These are phyloP conservation scores for Prionailurus viverrinus DNA, from an alignment of 2,113 vertebrate genomes.

Conservation along the genomic window DNA sequence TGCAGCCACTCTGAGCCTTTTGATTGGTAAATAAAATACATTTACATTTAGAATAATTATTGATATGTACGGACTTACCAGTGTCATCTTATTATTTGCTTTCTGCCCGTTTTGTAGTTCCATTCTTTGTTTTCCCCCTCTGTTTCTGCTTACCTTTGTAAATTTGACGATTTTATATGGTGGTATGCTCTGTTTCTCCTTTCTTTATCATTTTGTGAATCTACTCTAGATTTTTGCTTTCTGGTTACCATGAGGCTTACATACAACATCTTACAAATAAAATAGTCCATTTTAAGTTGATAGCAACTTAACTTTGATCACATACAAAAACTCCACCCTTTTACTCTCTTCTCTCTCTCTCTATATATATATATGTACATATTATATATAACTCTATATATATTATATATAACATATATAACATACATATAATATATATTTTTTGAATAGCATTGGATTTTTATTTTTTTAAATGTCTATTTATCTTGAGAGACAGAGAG, in stretches of 20 bases:
- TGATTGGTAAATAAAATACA: background rate
- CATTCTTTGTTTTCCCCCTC: background rate
- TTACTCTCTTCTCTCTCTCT: background rate
- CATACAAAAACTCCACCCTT: background rate
- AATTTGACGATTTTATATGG: background rate
- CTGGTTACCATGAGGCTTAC: background rate
- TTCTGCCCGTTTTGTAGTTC: background rate
- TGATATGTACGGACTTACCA: background rate
- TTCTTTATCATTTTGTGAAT: background rate
- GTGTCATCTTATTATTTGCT: background rate
- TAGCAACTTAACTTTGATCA: background rate
- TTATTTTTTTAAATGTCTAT: no score
- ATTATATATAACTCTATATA: no score
- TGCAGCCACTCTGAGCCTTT: background rate
- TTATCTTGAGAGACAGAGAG: no score
- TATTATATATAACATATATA: no score
- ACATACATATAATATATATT: no score
- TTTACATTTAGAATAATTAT: background rate
- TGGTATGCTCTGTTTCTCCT: background rate
- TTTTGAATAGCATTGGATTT: no score
- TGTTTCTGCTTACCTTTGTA: background rate
- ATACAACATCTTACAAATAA: background rate
- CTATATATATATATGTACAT: no score
- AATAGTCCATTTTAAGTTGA: background rate
- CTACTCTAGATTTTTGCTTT: background rate